Evolutionary conservation across 2,797 vertebrate genomes (phyloP).

Genomic region (Adelosebastes latens): DNA sequence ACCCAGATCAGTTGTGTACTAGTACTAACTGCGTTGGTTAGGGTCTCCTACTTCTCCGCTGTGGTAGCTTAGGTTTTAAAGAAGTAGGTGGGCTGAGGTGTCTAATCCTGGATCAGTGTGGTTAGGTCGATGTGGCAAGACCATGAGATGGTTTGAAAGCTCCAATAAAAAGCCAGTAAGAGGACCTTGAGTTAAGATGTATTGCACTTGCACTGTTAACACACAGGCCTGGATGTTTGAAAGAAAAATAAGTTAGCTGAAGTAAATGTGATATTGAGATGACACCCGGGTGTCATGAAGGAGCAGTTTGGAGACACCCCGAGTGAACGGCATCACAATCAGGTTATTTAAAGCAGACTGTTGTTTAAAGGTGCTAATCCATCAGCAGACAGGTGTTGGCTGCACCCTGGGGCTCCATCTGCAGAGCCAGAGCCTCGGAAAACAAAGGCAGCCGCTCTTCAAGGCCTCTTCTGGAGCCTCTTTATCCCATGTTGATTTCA

Average conservation of each 20-base stretch:
- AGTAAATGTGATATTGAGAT: background rate
- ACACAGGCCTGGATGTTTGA: background rate
- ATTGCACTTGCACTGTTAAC: background rate
- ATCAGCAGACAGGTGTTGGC: constrained; percentile 63
- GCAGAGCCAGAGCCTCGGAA: constrained; percentile 45
- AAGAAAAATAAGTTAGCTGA: background rate
- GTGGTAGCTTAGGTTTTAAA: no score
- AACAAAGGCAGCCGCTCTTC: constrained; percentile 42
- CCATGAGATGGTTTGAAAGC: background rate
- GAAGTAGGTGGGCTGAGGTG: no score
- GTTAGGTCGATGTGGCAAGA: no score
- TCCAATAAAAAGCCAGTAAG: background rate
- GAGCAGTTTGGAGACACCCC: background rate
- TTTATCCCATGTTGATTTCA: constrained; percentile 47
- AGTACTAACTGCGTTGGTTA: no score
- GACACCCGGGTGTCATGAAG: background rate
- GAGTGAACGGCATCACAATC: constrained; percentile 16
- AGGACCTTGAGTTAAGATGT: background rate
- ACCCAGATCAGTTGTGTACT: no score
- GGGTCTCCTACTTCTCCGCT: no score
- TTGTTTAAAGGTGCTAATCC: constrained; percentile 60
- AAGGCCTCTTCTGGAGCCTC: constrained; percentile 33
- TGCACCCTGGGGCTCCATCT: constrained; percentile 59
- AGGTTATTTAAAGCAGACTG: constrained; percentile 43
- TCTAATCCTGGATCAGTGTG: no score